These are phyloP conservation scores for Myripristis jacobus DNA, from an alignment of 2,797 vertebrate genomes.

Conservation along the genomic window DNA sequence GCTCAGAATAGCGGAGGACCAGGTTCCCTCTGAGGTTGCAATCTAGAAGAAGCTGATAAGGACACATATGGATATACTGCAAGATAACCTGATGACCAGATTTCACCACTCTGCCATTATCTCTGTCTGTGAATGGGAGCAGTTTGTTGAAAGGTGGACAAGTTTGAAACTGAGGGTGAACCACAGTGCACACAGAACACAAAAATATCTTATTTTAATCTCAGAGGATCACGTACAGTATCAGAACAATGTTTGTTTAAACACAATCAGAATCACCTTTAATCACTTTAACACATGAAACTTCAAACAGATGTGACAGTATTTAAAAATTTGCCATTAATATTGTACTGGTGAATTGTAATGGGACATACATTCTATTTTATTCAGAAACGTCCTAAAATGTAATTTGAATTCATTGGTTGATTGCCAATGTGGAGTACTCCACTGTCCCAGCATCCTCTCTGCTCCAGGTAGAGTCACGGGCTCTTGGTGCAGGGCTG, in stretches of 20 bases:
- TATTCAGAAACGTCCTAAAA: background rate
- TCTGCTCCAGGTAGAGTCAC: background rate
- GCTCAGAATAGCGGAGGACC: slow-evolving; percentile 25
- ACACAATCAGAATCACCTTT: background rate
- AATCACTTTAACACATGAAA: background rate
- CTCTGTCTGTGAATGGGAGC: background rate
- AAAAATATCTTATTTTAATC: background rate
- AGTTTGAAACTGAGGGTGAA: slow-evolving; percentile 22
- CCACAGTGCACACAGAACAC: background rate
- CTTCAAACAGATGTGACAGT: background rate
- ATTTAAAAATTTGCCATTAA: background rate
- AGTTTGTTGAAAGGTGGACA: slow-evolving; percentile 1
- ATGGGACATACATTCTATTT: background rate
- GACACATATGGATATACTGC: slow-evolving; percentile 21
- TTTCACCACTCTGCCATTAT: slow-evolving; percentile 19
- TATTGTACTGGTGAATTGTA: background rate
- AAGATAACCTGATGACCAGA: slow-evolving; percentile 52
- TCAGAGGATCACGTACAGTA: background rate
- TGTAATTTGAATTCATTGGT: slow-evolving; percentile 31
- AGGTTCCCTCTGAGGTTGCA: slow-evolving; percentile 16
- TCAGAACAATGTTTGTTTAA: background rate
- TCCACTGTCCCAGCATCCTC: slow-evolving; percentile 71
- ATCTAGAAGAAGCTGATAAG: slow-evolving; percentile 54
- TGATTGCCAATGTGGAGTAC: slow-evolving; percentile 76
- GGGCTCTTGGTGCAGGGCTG: slow-evolving; percentile 11